Evolutionary conservation across 2,797 vertebrate genomes (phyloP), one percentile per base, ranked within the genome.

Genomic region (Labeo calbasu): DNA sequence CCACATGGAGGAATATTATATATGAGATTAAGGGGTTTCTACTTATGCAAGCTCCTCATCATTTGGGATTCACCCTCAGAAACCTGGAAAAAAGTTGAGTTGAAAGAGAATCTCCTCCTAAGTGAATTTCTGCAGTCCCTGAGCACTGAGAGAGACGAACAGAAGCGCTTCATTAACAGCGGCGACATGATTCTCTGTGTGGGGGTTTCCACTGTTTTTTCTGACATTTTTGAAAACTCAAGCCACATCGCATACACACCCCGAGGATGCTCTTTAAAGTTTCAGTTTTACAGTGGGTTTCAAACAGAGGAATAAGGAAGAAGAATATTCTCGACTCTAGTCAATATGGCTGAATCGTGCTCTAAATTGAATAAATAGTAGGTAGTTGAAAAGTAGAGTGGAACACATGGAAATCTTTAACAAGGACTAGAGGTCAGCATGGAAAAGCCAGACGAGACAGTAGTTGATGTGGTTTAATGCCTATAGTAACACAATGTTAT

Each of bases 221-320:
- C 73, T 83, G 85, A 81, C 75, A 53, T 65, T 79, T 70, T 85
- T 69, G 11, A 78, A 53, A 88, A 7, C 59, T 61, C 84, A 50
- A 91, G 88, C 84, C 71, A 17, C 46, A 87, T 89, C 88, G 82
- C 86, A 85, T 82, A 85, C 88, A 80, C 78, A 71, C 86, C 90
- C 90, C 84, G 83, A 63, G 88, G 90, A 89, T 23, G 84, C 21
- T 66, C 88, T 91, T 92, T 88, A 89, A 91, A 92, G 84, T 73
- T 25, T 55, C 12, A 77, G 57, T 61, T 61, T 86, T 88, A 84
- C 84, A 23, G 66, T 78, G 77, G 89, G 89, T 79, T 89, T 88
- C 77, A 85, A 82, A 89, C 66, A 88, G 87, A 88, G 85, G 71
- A 85, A 61, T 11, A 25, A 36, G 63, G 70, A 63, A 7, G 17